Conservation (phyloP, 2,888 invertebrate species). For the Erebia ligea region DNA sequence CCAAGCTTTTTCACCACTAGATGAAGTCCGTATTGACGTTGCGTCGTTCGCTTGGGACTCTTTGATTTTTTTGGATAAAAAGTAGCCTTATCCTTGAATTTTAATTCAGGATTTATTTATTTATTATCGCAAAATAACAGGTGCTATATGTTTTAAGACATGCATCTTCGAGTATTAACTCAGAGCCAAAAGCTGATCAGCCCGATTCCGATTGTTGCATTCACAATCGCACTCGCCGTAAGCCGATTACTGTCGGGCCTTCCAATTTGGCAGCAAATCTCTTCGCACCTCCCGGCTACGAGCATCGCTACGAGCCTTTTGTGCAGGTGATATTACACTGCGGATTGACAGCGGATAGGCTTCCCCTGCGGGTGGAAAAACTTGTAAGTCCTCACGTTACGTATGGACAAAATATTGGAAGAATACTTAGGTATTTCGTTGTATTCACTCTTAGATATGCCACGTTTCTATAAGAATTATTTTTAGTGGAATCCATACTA, state of each 20-base stretch:
- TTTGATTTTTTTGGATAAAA: too few species aligned
- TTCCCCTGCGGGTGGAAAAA: slow-evolving; percentile 28
- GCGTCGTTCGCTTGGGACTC: too few species aligned
- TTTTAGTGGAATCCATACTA: too few species aligned
- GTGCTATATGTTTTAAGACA: too few species aligned
- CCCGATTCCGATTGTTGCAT: slow-evolving; percentile 12
- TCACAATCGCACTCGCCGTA: slow-evolving; percentile 46
- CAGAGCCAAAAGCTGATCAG: too few species aligned
- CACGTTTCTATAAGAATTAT: not conserved
- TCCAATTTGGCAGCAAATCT: slow-evolving; percentile 72
- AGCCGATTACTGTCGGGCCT: slow-evolving; percentile 64
- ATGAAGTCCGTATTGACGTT: too few species aligned
- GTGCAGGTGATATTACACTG: slow-evolving; percentile 59
- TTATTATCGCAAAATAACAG: too few species aligned
- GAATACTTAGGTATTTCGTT: not conserved
- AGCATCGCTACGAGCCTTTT: slow-evolving; percentile 53
- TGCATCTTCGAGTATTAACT: too few species aligned
- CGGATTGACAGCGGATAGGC: slow-evolving; percentile 45
- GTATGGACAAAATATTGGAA: slow-evolving; percentile 8
- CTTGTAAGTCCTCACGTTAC: slow-evolving; percentile 28
- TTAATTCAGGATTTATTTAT: too few species aligned
- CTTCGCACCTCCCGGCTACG: slow-evolving; percentile 56
- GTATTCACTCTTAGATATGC: not conserved
- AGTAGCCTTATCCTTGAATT: too few species aligned
- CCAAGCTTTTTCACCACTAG: too few species aligned